Evolutionary conservation across 2,113 vertebrate species (phyloP).

Genomic region (Lepus europaeus): DNA sequence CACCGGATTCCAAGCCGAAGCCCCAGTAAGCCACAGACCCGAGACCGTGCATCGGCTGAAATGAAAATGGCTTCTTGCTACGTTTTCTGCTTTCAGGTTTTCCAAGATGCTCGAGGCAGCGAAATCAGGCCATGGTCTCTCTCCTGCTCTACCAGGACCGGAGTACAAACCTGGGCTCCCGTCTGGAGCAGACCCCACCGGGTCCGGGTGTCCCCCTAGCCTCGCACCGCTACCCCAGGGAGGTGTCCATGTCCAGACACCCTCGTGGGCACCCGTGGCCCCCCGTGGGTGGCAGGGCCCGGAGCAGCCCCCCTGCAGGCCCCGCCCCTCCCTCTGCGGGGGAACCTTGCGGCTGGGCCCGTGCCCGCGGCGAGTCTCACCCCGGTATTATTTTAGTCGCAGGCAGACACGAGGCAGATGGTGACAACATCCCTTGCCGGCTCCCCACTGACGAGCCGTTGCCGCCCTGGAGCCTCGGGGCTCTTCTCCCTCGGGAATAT

Average conservation of each 20-base stretch:
- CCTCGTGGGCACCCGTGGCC: background rate
- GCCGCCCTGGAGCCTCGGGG: conserved; percentile 83
- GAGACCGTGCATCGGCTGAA: conserved; percentile 80
- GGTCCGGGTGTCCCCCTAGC: background rate
- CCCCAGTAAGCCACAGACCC: conserved; percentile 74
- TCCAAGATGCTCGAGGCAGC: conserved; percentile 73
- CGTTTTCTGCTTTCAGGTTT: conserved; percentile 81
- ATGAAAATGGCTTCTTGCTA: conserved; percentile 84
- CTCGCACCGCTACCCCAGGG: background rate
- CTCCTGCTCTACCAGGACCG: conserved; percentile 57
- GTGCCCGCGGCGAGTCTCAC: conserved; percentile 86
- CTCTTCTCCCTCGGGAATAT: conserved; percentile 83
- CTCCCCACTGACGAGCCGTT: conserved; percentile 86
- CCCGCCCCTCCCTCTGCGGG: conserved; percentile 85
- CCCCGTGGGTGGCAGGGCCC: background rate
- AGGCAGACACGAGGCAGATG: conserved; percentile 89
- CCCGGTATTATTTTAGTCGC: conserved; percentile 86
- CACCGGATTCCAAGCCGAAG: conserved; percentile 79
- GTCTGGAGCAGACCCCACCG: background rate
- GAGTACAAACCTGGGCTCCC: conserved; percentile 3
- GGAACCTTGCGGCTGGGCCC: conserved; percentile 87
- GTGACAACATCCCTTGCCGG: conserved; percentile 87
- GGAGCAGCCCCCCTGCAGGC: background rate
- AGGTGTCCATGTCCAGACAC: background rate
- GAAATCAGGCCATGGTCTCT: conserved; percentile 73